These are phyloP conservation scores for Rhinolophus ferrumequinum DNA, from an alignment of 2,113 vertebrate species.

Conservation along the genomic window DNA sequence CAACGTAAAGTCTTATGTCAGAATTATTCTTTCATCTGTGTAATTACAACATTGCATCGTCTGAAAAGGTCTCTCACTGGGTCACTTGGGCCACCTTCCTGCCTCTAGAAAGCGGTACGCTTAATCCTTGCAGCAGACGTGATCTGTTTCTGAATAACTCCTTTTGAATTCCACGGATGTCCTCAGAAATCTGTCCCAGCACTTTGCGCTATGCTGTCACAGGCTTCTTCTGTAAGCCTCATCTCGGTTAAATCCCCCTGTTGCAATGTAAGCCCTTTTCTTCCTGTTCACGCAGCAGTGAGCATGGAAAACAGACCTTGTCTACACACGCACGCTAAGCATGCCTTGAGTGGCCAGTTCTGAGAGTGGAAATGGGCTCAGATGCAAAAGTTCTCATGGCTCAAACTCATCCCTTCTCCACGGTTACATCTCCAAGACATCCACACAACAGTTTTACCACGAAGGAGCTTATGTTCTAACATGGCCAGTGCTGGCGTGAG, in stretches of 20 bases:
- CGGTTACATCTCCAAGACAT: not conserved
- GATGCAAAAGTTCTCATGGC: not conserved
- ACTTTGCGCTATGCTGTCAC: not conserved
- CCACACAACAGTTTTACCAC: rapidly evolving
- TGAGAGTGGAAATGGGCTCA: not conserved
- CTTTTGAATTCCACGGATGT: not conserved
- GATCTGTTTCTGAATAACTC: not conserved
- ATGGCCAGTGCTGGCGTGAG: rapidly evolving
- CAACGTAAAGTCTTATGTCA: not conserved
- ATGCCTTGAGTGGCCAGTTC: not conserved
- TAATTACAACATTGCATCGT: not conserved
- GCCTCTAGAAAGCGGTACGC: not conserved
- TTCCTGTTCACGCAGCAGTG: not conserved
- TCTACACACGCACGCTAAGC: not conserved
- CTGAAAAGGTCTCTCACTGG: not conserved
- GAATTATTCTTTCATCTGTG: not conserved
- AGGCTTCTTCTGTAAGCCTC: not conserved
- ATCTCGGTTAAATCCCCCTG: not conserved
- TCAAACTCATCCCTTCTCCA: not conserved
- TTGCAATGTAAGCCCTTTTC: not conserved
- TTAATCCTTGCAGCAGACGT: not conserved
- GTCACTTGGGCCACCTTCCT: not conserved
- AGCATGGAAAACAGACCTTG: not conserved
- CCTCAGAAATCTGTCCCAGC: not conserved
- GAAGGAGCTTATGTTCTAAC: rapidly evolving